Percentiles rank a stretch among this genome's conserved stretches.
These are phyloP conservation scores for Noctua fimbriata DNA, from an alignment of 2,888 invertebrate genomes.

Conservation along the genomic window DNA sequence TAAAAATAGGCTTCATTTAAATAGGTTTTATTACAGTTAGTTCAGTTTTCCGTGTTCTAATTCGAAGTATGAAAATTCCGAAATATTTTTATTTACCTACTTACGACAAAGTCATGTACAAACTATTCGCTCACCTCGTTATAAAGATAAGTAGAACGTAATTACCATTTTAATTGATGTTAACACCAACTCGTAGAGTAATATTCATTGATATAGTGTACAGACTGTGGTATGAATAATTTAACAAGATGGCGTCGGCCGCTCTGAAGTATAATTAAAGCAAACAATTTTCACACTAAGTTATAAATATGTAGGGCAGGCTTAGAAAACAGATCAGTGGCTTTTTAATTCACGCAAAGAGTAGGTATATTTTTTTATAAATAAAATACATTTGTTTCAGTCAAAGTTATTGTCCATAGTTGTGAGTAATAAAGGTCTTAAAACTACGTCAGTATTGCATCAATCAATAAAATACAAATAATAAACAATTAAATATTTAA, in stretches of 20 bases:
- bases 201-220: conserved; percentile 10
- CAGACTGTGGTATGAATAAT: conserved; percentile 34
- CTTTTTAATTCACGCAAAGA: not conserved
- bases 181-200: not conserved
- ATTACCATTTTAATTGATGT: conserved; percentile 19
- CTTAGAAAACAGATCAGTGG: not conserved
- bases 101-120: not conserved
- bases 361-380: not conserved
- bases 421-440: too few relatives aligned
- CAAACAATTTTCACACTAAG: conserved; percentile 4
- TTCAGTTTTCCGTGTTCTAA: not conserved
- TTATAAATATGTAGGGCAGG: conserved; percentile 14
- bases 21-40: not conserved
- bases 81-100: not conserved
- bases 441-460: too few relatives aligned
- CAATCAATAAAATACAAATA: too few relatives aligned
- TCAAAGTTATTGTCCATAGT: too few relatives aligned
- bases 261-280: conserved; percentile 1
- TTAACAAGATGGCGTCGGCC: not conserved
- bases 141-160: conserved; percentile 2
- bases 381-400: too few relatives aligned
- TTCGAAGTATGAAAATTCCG: not conserved
- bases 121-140: not conserved
- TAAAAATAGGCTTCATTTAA: not conserved
- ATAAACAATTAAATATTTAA: too few relatives aligned